Conservation (phyloP, 2,113 vertebrate species). For the Pimephales promelas region DNA sequence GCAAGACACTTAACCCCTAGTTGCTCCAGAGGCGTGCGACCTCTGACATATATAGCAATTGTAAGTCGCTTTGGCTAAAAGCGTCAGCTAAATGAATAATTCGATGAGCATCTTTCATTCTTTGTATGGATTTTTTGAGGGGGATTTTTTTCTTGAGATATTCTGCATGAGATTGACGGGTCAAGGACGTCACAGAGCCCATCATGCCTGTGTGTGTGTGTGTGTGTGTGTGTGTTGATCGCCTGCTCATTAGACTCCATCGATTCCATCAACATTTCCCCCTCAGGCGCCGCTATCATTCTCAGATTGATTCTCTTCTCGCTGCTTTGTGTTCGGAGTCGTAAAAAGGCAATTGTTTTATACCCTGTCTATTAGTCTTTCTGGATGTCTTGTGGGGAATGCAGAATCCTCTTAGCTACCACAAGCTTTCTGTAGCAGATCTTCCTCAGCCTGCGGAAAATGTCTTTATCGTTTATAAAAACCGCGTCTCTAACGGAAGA, state of each 20-base stretch:
- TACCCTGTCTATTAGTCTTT: constrained; percentile 41
- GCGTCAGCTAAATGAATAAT: too few relatives aligned
- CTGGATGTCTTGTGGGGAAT: constrained; percentile 59
- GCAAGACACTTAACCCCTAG: too few relatives aligned
- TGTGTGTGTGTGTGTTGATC: constrained; percentile 17
- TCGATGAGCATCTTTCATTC: neutral
- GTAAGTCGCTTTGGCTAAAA: too few relatives aligned
- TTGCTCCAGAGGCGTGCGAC: too few relatives aligned
- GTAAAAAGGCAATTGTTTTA: constrained; percentile 45
- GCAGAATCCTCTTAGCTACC: constrained; percentile 48
- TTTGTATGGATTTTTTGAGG: neutral
- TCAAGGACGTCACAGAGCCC: neutral
- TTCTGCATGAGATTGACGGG: neutral
- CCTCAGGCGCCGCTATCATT: constrained; percentile 36
- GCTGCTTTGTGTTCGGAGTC: constrained; percentile 12
- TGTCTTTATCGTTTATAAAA: constrained; percentile 45
- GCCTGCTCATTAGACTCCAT: constrained; percentile 49
- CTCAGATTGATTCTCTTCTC: constrained; percentile 39
- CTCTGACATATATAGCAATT: too few relatives aligned
- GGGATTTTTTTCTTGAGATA: neutral
- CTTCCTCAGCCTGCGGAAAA: constrained; percentile 26
- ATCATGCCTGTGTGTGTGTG: neutral
- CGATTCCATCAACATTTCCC: constrained; percentile 20
- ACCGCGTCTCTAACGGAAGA: neutral
- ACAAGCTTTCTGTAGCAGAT: neutral